Conservation (phyloP, 2,797 vertebrate species). For the Sebastiscus tertius region DNA sequence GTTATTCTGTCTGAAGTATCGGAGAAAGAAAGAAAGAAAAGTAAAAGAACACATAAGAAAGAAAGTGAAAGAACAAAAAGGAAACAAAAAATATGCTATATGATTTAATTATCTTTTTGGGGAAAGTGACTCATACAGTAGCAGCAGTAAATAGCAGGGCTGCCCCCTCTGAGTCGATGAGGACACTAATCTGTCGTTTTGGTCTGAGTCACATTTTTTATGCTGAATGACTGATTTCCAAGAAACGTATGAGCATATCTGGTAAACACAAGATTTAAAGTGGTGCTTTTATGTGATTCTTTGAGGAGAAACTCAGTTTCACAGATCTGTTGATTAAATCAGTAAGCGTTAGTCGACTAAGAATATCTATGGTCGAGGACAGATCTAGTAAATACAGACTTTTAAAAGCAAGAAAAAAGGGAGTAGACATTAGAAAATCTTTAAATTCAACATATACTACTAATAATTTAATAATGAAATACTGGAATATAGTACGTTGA, state of each 20-base stretch:
- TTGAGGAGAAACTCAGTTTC: too few relatives aligned
- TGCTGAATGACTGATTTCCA: too few relatives aligned
- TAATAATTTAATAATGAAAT: background rate
- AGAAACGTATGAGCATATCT: too few relatives aligned
- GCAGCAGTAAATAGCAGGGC: background rate
- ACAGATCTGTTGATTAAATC: too few relatives aligned
- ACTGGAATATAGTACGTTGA: background rate
- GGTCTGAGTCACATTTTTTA: too few relatives aligned
- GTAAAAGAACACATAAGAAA: background rate
- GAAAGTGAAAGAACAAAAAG: background rate
- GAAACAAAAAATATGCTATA: background rate
- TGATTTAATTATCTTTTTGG: background rate
- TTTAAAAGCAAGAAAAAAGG: background rate
- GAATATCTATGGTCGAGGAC: too few relatives aligned
- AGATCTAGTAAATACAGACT: accelerated
- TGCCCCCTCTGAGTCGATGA: too few relatives aligned
- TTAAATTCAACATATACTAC: background rate
- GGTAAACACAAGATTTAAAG: too few relatives aligned
- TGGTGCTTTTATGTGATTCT: too few relatives aligned
- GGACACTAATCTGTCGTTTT: too few relatives aligned
- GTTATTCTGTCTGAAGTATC: background rate
- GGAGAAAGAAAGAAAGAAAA: background rate
- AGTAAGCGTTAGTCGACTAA: too few relatives aligned
- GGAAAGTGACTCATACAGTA: background rate
- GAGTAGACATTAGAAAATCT: background rate